Base-by-base conservation (phyloP, 2,113 vertebrate species). In the Saimiri boliviensis region DNA sequence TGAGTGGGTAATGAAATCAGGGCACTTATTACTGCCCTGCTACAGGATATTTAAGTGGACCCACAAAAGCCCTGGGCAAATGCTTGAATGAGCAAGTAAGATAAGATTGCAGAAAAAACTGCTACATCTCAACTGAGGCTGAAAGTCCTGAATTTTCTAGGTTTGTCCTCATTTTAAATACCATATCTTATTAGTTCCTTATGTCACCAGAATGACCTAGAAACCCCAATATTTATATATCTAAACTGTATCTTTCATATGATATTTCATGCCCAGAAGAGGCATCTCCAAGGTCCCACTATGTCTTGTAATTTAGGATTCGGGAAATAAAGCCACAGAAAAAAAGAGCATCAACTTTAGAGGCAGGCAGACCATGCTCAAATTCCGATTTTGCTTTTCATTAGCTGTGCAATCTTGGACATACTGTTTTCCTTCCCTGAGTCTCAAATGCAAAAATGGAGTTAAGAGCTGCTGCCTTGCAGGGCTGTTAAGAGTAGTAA, bases 121-220 rank as follows among this genome's bases (percentile, higher is more conserved):
- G 45, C n/a, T 47, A 32, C 25, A 30, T 93, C 63, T 96, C 93
- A 54, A 11, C 4, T 58, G 93, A 83, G 93, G 95, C 92, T 58
- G 16, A 85, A 90, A 76, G 84, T 56, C 80, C 84, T 30, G 93
- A 45, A 47, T 96, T 80, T 96, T 96, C 95, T 89, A 52, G 87
- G 90, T 95, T 90, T 93, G 93, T 74, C 5, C 96, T 96, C 37
- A 60, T 97, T 98, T 97, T 90, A 94, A 92, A 97, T 90, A 58
- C 14, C 52, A 9, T 42, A 16, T 85, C 70, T 77, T 77, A 92
- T 37, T 80, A 88, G 94, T 52, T 49, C 25, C 35, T 92, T 81
- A 40, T 6, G 14, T 91, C 84, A 70, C 71, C 27, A 23, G 14
- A 73, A 86, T 92, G 95, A 32, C 95, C 96, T 92, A 97, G 90